Conservation (phyloP, 2,888 invertebrate species). For the Sarcophaga rosellei region DNA sequence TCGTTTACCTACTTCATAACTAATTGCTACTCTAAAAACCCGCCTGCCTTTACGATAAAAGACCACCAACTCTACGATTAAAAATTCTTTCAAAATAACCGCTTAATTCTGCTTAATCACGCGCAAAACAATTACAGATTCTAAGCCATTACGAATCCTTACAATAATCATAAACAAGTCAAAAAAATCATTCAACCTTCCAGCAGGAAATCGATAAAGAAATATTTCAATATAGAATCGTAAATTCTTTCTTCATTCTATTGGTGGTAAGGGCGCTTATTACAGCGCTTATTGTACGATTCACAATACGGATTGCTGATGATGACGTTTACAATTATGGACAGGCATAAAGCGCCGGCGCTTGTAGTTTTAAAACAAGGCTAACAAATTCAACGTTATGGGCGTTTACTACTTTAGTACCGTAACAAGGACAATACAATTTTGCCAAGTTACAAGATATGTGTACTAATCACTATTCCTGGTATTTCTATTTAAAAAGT, state of each 20-base stretch:
- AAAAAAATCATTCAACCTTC: slow-evolving; percentile 65
- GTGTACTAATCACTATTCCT: not conserved
- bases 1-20: not conserved
- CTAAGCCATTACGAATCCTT: slow-evolving; percentile 31
- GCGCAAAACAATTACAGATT: slow-evolving; percentile 65
- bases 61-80: slow-evolving; percentile 67
- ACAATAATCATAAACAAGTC: slow-evolving; percentile 62
- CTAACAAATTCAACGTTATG: slow-evolving; percentile 30
- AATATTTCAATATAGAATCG: slow-evolving; percentile 56
- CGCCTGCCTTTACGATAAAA: not conserved
- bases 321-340: slow-evolving; percentile 71
- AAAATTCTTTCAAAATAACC: slow-evolving; percentile 42
- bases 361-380: slow-evolving; percentile 50
- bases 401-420: slow-evolving; percentile 54
- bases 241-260: slow-evolving; percentile 41
- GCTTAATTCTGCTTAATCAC: slow-evolving; percentile 70
- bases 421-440: slow-evolving; percentile 66
- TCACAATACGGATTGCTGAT: not conserved
- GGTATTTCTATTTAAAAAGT: slow-evolving; percentile 20
- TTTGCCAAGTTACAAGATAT: slow-evolving; percentile 74
- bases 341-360: slow-evolving; percentile 72
- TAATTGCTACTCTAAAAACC: slow-evolving; percentile 32
- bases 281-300: slow-evolving; percentile 26
- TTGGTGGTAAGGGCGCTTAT: slow-evolving; percentile 76
- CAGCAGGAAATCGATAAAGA: slow-evolving; percentile 5